phyloP scores from a whole-genome alignment of 1,140 invertebrate species.

The Calycopis cecrops region DNA sequence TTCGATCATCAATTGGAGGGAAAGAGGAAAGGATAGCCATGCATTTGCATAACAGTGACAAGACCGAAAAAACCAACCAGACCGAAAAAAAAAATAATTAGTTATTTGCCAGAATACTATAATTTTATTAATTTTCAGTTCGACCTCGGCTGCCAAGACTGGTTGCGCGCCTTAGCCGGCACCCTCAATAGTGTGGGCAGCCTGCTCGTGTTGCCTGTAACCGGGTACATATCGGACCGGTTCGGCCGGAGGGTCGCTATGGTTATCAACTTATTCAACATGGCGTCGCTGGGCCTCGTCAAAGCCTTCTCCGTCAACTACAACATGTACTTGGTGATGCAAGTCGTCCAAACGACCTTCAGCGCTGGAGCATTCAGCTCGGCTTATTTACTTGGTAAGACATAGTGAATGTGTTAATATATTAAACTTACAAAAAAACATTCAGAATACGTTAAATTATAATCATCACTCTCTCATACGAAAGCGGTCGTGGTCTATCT shows the following conservation, averaged over 20 bases:
- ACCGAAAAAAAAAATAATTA: too few species aligned
- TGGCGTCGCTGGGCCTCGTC: slow-evolving; percentile 77
- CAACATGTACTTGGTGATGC: slow-evolving; percentile 79
- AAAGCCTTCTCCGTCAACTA: slow-evolving; percentile 82
- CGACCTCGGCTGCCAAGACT: slow-evolving; percentile 53
- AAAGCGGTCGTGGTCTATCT: too few species aligned
- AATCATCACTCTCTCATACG: too few species aligned
- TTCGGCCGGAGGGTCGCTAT: slow-evolving; percentile 78
- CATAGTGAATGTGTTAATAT: too few species aligned
- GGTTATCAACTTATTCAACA: slow-evolving; percentile 76
- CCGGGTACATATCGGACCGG: too few species aligned
- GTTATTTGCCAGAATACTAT: too few species aligned
- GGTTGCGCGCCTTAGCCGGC: slow-evolving; percentile 49
- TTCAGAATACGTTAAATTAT: too few species aligned
- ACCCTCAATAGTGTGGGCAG: slow-evolving; percentile 54
- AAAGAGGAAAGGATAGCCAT: too few species aligned
- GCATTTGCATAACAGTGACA: too few species aligned
- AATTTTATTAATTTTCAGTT: slow-evolving; percentile 38
- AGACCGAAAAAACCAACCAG: too few species aligned
- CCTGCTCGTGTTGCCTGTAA: slow-evolving; percentile 48
- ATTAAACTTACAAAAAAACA: too few species aligned
- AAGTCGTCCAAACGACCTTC: slow-evolving; percentile 78
- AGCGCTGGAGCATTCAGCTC: slow-evolving; percentile 64
- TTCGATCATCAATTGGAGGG: too few species aligned
- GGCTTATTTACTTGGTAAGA: slow-evolving; percentile 61